Evolutionary conservation across 1,140 invertebrate genomes (phyloP).

Genomic region (Tetramorium simillimum): DNA sequence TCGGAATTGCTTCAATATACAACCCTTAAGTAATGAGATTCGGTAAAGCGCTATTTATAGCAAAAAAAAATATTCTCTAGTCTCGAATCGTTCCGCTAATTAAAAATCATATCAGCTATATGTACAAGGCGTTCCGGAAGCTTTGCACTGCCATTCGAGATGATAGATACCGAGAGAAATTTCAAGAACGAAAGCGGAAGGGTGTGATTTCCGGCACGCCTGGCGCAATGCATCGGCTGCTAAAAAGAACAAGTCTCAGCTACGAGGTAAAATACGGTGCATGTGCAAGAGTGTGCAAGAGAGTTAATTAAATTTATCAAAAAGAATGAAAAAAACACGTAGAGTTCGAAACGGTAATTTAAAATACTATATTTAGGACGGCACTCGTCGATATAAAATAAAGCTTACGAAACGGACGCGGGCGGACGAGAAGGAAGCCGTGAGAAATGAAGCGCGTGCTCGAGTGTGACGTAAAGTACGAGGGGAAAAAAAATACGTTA

Average conservation of each 20-base stretch:
- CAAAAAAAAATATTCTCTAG: conserved; percentile 9
- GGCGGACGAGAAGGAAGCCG: conserved; percentile 44
- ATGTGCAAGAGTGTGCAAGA: conserved; percentile 55
- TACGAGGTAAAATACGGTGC: conserved; percentile 27
- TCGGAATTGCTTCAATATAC: not conserved
- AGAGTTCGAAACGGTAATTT: not conserved
- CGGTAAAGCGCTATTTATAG: conserved; percentile 45
- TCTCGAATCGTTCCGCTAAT: conserved; percentile 21
- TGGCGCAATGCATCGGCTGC: conserved; percentile 21
- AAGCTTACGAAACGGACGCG: conserved; percentile 27
- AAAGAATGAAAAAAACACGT: not conserved
- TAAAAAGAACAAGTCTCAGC: conserved; percentile 21
- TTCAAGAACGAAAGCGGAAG: not conserved
- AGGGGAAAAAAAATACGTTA: not conserved
- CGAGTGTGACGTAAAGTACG: not conserved
- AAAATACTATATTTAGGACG: conserved; percentile 6
- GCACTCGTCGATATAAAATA: conserved; percentile 26
- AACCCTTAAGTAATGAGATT: not conserved
- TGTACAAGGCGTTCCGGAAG: conserved; percentile 21
- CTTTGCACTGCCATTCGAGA: not conserved
- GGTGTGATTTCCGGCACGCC: not conserved
- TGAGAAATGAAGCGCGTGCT: conserved; percentile 61
- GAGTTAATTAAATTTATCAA: not conserved
- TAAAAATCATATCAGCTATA: conserved; percentile 24
- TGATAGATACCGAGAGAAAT: not conserved